These are phyloP conservation scores for Pelobates cultripes DNA, from an alignment of 2,797 vertebrate species.

Conservation along the genomic window DNA sequence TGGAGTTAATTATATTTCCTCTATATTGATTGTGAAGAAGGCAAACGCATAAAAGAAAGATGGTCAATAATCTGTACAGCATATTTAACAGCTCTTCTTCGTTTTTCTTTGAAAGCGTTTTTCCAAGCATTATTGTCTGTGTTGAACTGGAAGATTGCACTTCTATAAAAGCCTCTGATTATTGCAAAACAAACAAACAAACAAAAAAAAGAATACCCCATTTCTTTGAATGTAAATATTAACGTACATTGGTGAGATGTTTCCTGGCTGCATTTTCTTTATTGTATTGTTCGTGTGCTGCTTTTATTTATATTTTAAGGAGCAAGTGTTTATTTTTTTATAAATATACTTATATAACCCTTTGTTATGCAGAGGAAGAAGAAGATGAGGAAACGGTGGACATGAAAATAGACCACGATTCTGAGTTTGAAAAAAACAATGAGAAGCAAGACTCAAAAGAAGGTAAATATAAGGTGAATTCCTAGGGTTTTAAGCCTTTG, in stretches of 20 bases:
- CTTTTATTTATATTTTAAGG: not conserved
- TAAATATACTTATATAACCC: constrained; percentile 10
- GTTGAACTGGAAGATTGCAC: constrained; percentile 3
- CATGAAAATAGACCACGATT: constrained; percentile 80
- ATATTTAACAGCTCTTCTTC: not conserved
- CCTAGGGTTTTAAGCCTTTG: not conserved
- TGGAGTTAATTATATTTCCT: constrained; percentile 13
- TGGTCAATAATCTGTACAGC: constrained; percentile 17
- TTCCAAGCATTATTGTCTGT: not conserved
- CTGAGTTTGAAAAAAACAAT: constrained; percentile 85
- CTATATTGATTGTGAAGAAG: constrained; percentile 4
- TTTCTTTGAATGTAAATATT: not conserved
- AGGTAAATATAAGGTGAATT: constrained; percentile 67
- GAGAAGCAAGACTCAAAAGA: constrained; percentile 87
- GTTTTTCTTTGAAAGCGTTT: constrained; percentile 17
- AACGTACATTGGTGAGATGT: not conserved
- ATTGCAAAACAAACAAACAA: not conserved
- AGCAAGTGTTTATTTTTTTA: constrained; percentile 3
- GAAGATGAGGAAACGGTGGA: constrained; percentile 92
- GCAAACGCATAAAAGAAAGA: not conserved
- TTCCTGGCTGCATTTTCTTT: not conserved
- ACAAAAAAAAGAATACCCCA: not conserved
- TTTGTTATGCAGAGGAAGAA: constrained; percentile 83
- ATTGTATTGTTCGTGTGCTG: not conserved
- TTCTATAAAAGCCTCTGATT: constrained; percentile 23